Conservation (phyloP, 2,888 invertebrate genomes). For the Hydriomena furcata region DNA sequence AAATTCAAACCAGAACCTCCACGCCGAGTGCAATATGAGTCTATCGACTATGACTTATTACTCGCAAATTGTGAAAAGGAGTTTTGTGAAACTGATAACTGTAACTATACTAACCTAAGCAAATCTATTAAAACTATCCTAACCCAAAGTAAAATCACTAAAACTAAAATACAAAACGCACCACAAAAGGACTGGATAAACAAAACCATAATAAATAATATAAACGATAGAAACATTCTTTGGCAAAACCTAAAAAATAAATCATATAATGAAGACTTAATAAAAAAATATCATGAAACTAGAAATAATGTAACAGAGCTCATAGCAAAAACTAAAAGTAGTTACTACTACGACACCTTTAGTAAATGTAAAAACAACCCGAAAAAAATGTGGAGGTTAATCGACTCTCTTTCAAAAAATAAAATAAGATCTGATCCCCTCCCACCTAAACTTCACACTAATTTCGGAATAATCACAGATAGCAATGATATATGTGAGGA, state of each 20-base stretch:
- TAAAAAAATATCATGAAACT: background rate
- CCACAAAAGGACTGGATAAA: constrained; percentile 11
- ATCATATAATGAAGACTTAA: background rate
- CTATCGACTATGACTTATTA: background rate
- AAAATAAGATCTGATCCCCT: background rate
- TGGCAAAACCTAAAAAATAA: background rate
- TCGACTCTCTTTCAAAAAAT: background rate
- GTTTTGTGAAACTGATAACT: background rate
- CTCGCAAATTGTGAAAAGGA: background rate
- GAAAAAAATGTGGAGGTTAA: constrained; percentile 1
- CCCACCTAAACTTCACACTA: background rate
- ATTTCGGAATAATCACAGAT: background rate
- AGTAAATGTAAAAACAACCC: background rate
- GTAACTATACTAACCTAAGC: background rate
- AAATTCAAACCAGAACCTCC: constrained; percentile 4
- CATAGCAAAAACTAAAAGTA: background rate
- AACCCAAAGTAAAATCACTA: constrained; percentile 13
- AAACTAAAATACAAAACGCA: constrained; percentile 28
- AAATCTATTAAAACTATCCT: background rate
- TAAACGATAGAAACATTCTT: background rate
- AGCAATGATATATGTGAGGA: constrained; percentile 25
- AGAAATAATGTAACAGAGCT: background rate
- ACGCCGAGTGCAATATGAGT: constrained; percentile 8
- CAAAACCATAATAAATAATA: background rate
- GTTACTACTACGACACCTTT: background rate